phyloP scores from a whole-genome alignment of 1,140 invertebrate species.

The Penaeus vannamei region DNA sequence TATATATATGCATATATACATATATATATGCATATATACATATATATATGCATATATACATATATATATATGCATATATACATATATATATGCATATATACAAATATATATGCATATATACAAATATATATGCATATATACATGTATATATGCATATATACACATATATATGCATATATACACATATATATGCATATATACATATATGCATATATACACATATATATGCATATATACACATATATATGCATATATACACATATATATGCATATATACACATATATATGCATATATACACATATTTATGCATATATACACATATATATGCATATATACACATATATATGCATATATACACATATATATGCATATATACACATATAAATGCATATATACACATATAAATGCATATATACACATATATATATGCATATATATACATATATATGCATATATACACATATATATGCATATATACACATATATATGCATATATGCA shows the following conservation, averaged over 20 bases:
- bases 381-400: too few species aligned
- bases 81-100: too few species aligned
- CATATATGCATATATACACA: background rate
- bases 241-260: background rate
- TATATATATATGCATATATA: too few species aligned
- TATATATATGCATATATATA: background rate
- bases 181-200: conserved; percentile 10
- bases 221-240: background rate
- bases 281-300: too few species aligned
- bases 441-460: conserved; percentile 7
- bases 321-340: too few species aligned
- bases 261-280: background rate
- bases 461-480: background rate
- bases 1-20: too few species aligned
- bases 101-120: too few species aligned
- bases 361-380: too few species aligned
- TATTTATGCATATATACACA: too few species aligned
- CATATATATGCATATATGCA: background rate
- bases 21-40: too few species aligned
- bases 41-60: background rate
- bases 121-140: background rate
- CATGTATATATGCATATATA: background rate
- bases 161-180: background rate
- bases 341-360: too few species aligned
- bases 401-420: too few species aligned